phyloP scores from a whole-genome alignment of 1,140 invertebrate species.

The Lepidotrigona ventralis region DNA sequence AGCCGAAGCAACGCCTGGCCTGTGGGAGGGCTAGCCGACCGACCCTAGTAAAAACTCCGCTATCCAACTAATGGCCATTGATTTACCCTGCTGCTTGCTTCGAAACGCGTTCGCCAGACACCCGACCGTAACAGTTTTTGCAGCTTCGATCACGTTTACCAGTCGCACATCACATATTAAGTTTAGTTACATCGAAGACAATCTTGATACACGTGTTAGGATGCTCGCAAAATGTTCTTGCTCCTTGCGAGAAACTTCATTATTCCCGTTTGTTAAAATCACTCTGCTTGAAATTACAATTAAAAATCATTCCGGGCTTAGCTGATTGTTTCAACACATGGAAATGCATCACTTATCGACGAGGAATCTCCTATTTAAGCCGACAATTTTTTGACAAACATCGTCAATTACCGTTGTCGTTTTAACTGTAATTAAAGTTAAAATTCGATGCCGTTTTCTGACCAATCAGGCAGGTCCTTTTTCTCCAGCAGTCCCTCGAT shows the following conservation, averaged over 20 bases:
- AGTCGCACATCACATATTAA: constrained; percentile 28
- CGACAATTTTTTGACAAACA: neutral
- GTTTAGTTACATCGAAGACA: neutral
- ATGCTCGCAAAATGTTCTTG: neutral
- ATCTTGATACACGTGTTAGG: constrained; percentile 11
- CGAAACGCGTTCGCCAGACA: constrained; percentile 17
- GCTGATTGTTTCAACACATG: neutral
- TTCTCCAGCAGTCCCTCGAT: neutral
- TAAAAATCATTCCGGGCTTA: neutral
- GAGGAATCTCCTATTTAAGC: neutral
- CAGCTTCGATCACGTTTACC: constrained; percentile 7
- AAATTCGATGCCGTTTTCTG: neutral
- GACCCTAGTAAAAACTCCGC: constrained; percentile 66
- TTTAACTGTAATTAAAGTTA: constrained; percentile 40
- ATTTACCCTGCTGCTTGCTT: constrained; percentile 55
- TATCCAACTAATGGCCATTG: constrained; percentile 69
- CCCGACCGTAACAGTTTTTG: constrained; percentile 29
- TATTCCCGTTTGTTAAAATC: neutral
- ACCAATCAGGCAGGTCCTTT: neutral
- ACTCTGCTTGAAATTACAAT: neutral
- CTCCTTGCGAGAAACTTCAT: too few relatives aligned
- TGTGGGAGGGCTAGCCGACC: constrained; percentile 18
- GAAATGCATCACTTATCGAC: neutral
- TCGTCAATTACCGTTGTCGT: neutral
- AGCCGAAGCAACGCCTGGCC: constrained; percentile 16